A percentile compares a stretch with the other conserved stretches of the same genome.
These are phyloP conservation scores for Leucoma salicis DNA, from an alignment of 2,888 invertebrate genomes.

Conservation along the genomic window DNA sequence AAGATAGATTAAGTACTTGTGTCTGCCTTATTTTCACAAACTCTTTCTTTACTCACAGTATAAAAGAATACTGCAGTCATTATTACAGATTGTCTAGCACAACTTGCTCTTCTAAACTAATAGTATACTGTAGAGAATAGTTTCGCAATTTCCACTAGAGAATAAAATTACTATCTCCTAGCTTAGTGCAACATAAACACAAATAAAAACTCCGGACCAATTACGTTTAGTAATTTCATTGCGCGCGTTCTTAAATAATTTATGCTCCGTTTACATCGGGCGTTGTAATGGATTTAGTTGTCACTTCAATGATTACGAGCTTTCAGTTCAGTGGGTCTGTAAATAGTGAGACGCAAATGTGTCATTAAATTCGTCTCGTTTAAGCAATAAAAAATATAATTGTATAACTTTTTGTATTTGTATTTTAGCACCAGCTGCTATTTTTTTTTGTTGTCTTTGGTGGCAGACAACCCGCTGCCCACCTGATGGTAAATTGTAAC, in stretches of 20 bases:
- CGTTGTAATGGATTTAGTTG: neutral
- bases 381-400: too few species aligned
- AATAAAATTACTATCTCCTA: constrained; percentile 35
- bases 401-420: too few species aligned
- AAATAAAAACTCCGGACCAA: constrained; percentile 45
- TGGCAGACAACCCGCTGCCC: too few species aligned
- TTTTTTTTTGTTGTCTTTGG: too few species aligned
- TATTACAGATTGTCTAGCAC: constrained; percentile 1
- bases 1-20: too few species aligned
- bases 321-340: neutral
- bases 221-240: constrained; percentile 51
- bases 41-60: too few species aligned
- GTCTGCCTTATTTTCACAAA: too few species aligned
- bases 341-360: neutral
- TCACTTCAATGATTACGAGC: constrained; percentile 1
- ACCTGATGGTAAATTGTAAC: too few species aligned
- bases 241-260: constrained; percentile 41
- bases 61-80: constrained; percentile 2
- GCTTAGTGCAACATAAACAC: constrained; percentile 42
- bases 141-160: constrained; percentile 16
- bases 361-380: neutral
- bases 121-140: constrained; percentile 11
- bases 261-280: constrained; percentile 31
- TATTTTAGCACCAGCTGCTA: too few species aligned
- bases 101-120: neutral